Evolutionary conservation across 2,113 vertebrate species (phyloP), one percentile per base, ranked within the genome.

Genomic region (Pithys albifrons): DNA sequence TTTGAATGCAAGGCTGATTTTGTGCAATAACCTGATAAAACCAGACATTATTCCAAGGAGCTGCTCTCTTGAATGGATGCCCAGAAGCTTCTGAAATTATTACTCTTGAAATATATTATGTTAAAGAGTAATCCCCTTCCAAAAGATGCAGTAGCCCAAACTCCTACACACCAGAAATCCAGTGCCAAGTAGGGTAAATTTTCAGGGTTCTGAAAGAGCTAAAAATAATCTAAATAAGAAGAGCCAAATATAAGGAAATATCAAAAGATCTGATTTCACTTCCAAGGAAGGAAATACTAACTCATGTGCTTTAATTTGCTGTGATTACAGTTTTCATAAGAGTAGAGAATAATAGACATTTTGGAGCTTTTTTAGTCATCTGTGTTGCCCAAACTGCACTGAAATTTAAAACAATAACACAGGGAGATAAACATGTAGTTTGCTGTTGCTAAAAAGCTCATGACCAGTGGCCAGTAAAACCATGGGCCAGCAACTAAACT

Each of bases 1-100:
- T 49, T 59, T 54, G 59, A 92, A 71, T 8, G 29, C 57, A 64
- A 22, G 23, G 52, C 72, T 78, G 72, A 79, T 85, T 91, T 61
- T 62, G 51, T 81, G 73, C 41, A 82, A 37, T 13, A 87, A 78
- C 29, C 49, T 9, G 14, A 80, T 55, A 37, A 71, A 81, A 64
- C 6, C 1, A 82, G 75, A 71, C 58, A 16, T 64, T 84, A 62
- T 58, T 84, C 62, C 61, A 67, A 72, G 51, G 37, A 85, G 27
- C 37, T 78, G 39, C 16, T 84, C 24, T 72, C 77, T 52, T 82
- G 65, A 93, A 85, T 3, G 45, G 31, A 58, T 73, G n/a, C 61
- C 83, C 55, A 54, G 85, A 87, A 92, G 28, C 18, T 48, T 51
- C 69, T 81, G 59, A 77, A 86, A 91, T 93, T 37, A 89, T 46